phyloP scores from a whole-genome alignment of 2,797 vertebrate species.

The Acridotheres tristis region DNA sequence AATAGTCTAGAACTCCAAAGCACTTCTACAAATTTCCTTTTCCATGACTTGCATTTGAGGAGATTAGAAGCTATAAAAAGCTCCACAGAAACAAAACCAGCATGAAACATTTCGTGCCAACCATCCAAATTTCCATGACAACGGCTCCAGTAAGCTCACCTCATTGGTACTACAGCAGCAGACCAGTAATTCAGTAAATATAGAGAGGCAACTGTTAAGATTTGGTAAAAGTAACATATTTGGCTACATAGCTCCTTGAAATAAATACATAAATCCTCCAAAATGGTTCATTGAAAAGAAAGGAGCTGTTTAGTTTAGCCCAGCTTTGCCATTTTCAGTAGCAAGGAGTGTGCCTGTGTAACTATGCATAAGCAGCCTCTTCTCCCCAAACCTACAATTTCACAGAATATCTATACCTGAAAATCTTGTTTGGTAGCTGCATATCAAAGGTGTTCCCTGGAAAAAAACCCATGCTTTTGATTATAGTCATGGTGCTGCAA shows the following conservation, averaged over 20 bases:
- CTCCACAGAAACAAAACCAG: slow-evolving; percentile 35
- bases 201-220: background rate
- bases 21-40: slow-evolving; percentile 11
- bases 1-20: background rate
- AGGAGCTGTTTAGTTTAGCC: background rate
- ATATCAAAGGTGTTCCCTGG: background rate
- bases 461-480: background rate
- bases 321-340: background rate
- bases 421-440: slow-evolving; percentile 30
- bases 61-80: slow-evolving; percentile 6
- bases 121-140: slow-evolving; percentile 34
- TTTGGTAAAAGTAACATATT: background rate
- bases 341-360: background rate
- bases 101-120: background rate
- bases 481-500: background rate
- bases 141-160: background rate
- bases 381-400: background rate
- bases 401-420: background rate
- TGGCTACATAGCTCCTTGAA: background rate
- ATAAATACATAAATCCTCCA: background rate
- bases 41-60: background rate
- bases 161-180: background rate
- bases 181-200: background rate
- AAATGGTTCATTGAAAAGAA: background rate
- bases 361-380: background rate